Percentiles rank a stretch among this genome's conserved stretches.
Evolutionary conservation across 2,113 vertebrate species (phyloP).

Genomic region (Oryzias melastigma): DNA sequence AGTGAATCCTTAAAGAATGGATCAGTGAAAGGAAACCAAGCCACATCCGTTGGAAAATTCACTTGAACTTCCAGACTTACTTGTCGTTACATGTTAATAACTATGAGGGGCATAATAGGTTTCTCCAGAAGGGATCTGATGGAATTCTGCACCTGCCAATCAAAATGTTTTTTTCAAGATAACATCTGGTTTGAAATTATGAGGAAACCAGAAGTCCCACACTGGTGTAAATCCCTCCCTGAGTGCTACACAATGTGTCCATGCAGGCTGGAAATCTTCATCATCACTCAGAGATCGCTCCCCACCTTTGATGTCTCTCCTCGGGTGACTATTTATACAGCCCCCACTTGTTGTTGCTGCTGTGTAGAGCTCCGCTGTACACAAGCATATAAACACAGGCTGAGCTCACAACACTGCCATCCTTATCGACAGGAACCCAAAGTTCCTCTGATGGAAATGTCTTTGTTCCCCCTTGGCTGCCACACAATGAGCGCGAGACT

Average conservation of each 20-base stretch:
- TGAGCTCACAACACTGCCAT: conserved; percentile 59
- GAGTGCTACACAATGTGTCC: conserved; percentile 21
- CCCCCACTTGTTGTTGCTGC: conserved; percentile 71
- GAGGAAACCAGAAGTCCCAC: conserved; percentile 9
- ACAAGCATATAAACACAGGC: conserved; percentile 74
- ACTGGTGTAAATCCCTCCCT: background rate
- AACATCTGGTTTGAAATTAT: background rate
- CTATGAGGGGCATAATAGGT: too few species aligned
- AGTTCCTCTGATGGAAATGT: conserved; percentile 82
- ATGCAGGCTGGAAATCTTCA: conserved; percentile 41
- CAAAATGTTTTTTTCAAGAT: too few species aligned
- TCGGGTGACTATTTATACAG: conserved; percentile 74
- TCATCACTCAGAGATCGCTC: conserved; percentile 59
- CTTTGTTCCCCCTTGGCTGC: conserved; percentile 74
- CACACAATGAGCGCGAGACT: conserved; percentile 76
- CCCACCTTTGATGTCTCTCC: conserved; percentile 71
- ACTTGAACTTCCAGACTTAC: too few species aligned
- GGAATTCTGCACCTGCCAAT: too few species aligned
- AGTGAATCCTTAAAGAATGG: too few species aligned
- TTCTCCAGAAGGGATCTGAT: too few species aligned
- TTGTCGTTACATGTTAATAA: too few species aligned
- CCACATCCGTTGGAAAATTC: too few species aligned
- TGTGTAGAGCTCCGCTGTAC: conserved; percentile 60
- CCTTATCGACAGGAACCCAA: conserved; percentile 82
- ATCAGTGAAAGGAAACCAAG: too few species aligned